phyloP scores from a whole-genome alignment of 2,113 vertebrate genomes.

The Colinus virginianus region DNA sequence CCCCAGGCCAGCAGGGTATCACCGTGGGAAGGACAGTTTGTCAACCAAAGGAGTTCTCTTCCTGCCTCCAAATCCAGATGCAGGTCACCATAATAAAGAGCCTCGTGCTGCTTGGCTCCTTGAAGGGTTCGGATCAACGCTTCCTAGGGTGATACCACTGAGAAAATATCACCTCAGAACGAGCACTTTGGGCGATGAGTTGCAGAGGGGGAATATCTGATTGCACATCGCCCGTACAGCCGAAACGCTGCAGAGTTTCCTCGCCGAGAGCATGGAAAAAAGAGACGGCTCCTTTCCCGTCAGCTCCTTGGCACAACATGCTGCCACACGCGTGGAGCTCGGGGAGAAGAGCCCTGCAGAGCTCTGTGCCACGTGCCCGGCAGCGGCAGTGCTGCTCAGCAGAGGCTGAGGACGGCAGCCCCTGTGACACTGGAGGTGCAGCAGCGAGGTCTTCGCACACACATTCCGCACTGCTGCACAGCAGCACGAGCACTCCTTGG shows the following conservation, averaged over 20 bases:
- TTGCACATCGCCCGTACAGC: not conserved
- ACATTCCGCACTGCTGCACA: fast-evolving
- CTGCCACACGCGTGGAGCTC: constrained; percentile 57
- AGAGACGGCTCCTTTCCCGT: not conserved
- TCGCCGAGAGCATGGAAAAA: constrained; percentile 25
- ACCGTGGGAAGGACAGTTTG: not conserved
- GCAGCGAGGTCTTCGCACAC: fast-evolving
- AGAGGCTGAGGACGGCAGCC: not conserved
- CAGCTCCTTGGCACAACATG: not conserved
- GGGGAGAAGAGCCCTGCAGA: not conserved
- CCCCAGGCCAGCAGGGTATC: not conserved
- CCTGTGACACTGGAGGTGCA: not conserved
- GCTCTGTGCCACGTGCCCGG: constrained; percentile 20
- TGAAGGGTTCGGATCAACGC: not conserved
- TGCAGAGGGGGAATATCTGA: not conserved
- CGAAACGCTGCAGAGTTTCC: not conserved
- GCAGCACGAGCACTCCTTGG: not conserved
- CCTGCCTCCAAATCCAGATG: not conserved
- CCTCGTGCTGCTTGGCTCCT: not conserved
- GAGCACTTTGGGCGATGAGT: not conserved
- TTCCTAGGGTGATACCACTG: not conserved
- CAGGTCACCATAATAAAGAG: fast-evolving
- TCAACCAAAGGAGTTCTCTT: not conserved
- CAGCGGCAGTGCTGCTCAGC: not conserved
- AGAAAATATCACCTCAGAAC: not conserved